A percentile compares a stretch with the other conserved stretches of the same genome.
Evolutionary conservation across 2,888 invertebrate species (phyloP).

Genomic region (Macrophya alboannulata): DNA sequence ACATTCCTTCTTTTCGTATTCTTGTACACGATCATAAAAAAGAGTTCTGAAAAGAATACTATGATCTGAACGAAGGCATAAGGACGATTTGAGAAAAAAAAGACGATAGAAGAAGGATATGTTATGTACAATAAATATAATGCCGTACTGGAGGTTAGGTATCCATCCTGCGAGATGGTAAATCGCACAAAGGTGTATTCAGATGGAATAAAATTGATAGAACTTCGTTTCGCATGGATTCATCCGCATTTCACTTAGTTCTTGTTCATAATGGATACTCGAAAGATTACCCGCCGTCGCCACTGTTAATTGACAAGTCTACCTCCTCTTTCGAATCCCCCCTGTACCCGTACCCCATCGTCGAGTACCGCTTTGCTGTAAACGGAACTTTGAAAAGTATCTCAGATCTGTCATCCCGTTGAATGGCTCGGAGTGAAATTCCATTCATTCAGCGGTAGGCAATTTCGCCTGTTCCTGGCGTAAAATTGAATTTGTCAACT

Average conservation of each 20-base stretch:
- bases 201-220: slow-evolving; percentile 71
- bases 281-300: slow-evolving; percentile 74
- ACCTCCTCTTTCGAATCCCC: slow-evolving; percentile 35
- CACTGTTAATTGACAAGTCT: slow-evolving; percentile 74
- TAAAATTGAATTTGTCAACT: slow-evolving; percentile 55
- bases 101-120: neutral
- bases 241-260: slow-evolving; percentile 57
- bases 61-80: neutral
- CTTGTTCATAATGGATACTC: slow-evolving; percentile 74
- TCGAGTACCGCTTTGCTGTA: slow-evolving; percentile 56
- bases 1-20: neutral
- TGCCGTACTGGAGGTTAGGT: neutral
- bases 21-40: neutral
- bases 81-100: neutral
- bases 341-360: neutral
- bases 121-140: neutral
- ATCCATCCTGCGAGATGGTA: slow-evolving; percentile 31
- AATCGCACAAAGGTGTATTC: slow-evolving; percentile 63
- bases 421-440: slow-evolving; percentile 61
- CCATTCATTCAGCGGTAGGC: slow-evolving; percentile 66
- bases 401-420: slow-evolving; percentile 63
- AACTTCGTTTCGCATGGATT: slow-evolving; percentile 67
- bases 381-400: slow-evolving; percentile 65
- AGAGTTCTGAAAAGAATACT: neutral
- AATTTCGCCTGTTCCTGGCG: slow-evolving; percentile 40